Evolutionary conservation across 2,888 invertebrate genomes (phyloP).

Genomic region (Amiota mariae): DNA sequence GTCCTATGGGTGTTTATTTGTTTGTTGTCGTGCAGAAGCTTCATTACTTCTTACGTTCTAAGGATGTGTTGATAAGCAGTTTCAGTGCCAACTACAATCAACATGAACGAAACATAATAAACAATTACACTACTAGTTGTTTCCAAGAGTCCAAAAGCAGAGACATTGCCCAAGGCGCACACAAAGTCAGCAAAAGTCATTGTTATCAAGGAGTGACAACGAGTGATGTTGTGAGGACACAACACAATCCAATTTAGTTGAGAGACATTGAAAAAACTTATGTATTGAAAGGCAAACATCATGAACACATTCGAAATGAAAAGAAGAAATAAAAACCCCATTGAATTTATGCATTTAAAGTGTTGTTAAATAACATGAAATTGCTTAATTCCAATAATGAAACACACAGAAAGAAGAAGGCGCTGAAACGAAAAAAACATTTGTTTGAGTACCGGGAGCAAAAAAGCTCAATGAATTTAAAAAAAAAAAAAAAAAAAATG

Average conservation of each 20-base stretch:
- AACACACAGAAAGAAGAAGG: constrained; percentile 48
- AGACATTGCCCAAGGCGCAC: background rate
- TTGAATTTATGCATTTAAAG: constrained; percentile 71
- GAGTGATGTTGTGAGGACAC: no score
- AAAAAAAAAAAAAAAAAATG: background rate
- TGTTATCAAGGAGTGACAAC: background rate
- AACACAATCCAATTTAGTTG: background rate
- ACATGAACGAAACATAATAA: no score
- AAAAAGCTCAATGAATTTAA: constrained; percentile 57
- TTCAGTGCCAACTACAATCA: constrained; percentile 1
- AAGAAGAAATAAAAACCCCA: constrained; percentile 16
- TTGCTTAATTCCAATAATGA: constrained; percentile 73
- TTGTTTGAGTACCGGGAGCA: constrained; percentile 26
- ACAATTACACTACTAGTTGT: background rate
- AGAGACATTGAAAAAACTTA: constrained; percentile 22
- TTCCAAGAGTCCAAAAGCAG: background rate
- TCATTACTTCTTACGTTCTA: constrained; percentile 22
- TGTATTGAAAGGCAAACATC: background rate
- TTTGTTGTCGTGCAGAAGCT: constrained; percentile 4
- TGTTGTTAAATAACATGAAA: constrained; percentile 73
- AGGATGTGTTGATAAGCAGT: constrained; percentile 63
- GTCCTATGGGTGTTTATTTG: background rate
- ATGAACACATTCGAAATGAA: constrained; percentile 54
- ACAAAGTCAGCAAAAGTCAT: constrained; percentile 1
- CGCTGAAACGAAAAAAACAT: constrained; percentile 36